Conservation (phyloP, 2,888 invertebrate species). For the Apocheima hispidaria region DNA sequence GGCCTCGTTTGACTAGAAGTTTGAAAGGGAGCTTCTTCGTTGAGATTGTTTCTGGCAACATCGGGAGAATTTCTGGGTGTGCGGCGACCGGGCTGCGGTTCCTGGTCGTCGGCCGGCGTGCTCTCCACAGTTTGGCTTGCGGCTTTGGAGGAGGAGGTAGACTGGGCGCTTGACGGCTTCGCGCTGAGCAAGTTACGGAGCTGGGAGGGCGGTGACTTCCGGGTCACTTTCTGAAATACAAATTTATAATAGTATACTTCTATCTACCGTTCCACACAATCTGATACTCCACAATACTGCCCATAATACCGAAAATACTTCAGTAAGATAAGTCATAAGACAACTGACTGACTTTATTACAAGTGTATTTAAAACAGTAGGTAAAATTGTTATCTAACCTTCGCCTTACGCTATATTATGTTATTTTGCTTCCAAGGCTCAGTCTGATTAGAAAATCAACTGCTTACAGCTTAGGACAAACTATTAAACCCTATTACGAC, state of each 20-base stretch:
- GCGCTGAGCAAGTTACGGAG: constrained; percentile 86
- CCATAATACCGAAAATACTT: no score
- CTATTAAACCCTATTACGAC: no score
- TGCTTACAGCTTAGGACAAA: no score
- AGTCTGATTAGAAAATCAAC: no score
- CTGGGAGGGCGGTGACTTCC: constrained; percentile 85
- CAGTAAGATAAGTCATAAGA: no score
- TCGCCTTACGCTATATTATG: no score
- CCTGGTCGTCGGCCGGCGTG: constrained; percentile 77
- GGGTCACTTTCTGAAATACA: constrained; percentile 79
- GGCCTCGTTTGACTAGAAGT: constrained; percentile 86
- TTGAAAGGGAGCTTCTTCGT: constrained; percentile 84
- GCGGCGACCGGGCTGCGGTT: constrained; percentile 77
- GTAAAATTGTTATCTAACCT: no score
- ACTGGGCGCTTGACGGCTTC: constrained; percentile 75
- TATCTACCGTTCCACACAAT: no score
- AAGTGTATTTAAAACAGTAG: no score
- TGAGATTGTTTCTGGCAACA: constrained; percentile 85
- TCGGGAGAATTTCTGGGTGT: constrained; percentile 84
- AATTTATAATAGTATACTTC: neutral
- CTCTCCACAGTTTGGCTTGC: constrained; percentile 85
- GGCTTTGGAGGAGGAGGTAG: constrained; percentile 86
- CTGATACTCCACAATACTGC: no score
- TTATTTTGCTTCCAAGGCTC: no score
- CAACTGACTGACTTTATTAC: no score